Conservation (phyloP, 1,140 invertebrate species). For the silkworm (Bombyx mori) region DNA sequence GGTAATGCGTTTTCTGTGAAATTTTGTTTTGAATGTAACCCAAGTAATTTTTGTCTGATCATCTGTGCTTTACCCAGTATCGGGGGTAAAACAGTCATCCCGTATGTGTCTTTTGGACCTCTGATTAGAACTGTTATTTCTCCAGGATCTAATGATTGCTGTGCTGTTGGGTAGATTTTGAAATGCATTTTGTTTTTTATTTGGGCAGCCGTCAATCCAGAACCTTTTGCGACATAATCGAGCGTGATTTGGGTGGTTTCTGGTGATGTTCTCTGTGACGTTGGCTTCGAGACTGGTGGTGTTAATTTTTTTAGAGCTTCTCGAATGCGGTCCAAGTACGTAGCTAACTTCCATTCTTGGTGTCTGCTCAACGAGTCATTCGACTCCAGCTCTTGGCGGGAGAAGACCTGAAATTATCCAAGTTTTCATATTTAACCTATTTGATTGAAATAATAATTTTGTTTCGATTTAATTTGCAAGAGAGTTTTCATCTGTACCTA, state of each 20-base stretch:
- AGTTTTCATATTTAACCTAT: too few relatives aligned
- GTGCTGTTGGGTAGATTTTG: conserved; percentile 66
- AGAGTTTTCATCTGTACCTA: too few relatives aligned
- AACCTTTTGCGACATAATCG: conserved; percentile 72
- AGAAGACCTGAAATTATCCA: conserved; percentile 66
- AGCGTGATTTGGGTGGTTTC: conserved; percentile 54
- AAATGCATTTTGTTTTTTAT: conserved; percentile 65
- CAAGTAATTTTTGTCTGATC: conserved; percentile 57
- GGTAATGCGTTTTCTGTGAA: conserved; percentile 54
- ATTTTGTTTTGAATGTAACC: conserved; percentile 40
- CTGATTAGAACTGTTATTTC: conserved; percentile 64
- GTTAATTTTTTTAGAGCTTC: conserved; percentile 57
- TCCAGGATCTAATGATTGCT: conserved; percentile 62
- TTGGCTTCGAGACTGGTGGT: conserved; percentile 50
- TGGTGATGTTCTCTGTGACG: conserved; percentile 36
- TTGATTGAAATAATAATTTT: too few relatives aligned
- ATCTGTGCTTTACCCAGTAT: conserved; percentile 61
- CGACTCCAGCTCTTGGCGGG: conserved; percentile 64
- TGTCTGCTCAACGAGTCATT: conserved; percentile 56
- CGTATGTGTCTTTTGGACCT: conserved; percentile 62
- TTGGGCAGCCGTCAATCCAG: conserved; percentile 71
- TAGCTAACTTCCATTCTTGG: conserved; percentile 70
- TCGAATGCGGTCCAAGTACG: conserved; percentile 62
- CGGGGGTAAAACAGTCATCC: conserved; percentile 52
- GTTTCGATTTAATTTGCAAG: too few relatives aligned